phyloP scores from a whole-genome alignment of 2,113 vertebrate species.

The Tachysurus vachellii region DNA sequence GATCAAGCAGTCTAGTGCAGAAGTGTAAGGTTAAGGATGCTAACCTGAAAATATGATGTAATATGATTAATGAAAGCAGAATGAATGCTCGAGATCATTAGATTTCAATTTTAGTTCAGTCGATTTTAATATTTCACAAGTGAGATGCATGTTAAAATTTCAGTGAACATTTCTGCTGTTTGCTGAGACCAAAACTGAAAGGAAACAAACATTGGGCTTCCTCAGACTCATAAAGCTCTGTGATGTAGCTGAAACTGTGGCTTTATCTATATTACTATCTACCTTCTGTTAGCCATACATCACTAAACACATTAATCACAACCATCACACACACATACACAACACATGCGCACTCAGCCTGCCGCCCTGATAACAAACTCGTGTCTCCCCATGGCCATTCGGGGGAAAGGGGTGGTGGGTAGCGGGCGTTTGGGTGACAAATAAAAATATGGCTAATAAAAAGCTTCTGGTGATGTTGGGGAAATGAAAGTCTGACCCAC shows the following conservation, averaged over 20 bases:
- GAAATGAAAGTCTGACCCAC: constrained; percentile 75
- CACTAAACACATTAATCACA: constrained; percentile 78
- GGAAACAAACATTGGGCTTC: constrained; percentile 6
- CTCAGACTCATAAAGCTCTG: constrained; percentile 9
- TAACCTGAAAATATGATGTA: not conserved
- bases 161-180: constrained; percentile 7
- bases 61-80: not conserved
- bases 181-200: not conserved
- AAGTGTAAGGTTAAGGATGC: not conserved
- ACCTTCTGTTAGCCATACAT: constrained; percentile 78
- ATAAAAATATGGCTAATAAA: constrained; percentile 79
- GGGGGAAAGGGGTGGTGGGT: constrained; percentile 28
- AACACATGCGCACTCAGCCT: constrained; percentile 16
- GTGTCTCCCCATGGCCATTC: not conserved
- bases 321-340: constrained; percentile 66
- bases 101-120: not conserved
- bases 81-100: not conserved
- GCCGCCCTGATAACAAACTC: constrained; percentile 26
- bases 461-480: constrained; percentile 67
- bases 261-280: constrained; percentile 81
- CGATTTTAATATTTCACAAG: not conserved
- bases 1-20: not conserved
- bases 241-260: constrained; percentile 66
- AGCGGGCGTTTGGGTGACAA: constrained; percentile 64
- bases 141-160: not conserved